A percentile compares a stretch with the other conserved stretches of the same genome.
Conservation (phyloP, 2,113 vertebrate species). For the Willisornis vidua region DNA sequence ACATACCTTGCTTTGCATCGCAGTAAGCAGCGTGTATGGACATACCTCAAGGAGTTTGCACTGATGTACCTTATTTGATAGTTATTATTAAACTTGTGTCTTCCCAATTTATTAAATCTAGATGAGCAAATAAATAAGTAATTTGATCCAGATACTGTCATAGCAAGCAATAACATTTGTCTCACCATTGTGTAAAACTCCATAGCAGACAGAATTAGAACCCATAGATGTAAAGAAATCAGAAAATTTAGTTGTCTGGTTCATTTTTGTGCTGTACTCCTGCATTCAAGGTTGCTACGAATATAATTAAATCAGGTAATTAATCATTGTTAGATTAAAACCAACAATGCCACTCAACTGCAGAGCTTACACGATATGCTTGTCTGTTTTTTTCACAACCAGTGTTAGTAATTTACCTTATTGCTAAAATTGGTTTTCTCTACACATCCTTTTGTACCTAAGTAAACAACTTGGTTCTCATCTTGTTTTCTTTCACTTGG, state of each 20-base stretch:
- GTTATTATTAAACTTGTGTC: neutral
- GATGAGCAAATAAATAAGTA: neutral
- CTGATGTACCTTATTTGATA: neutral
- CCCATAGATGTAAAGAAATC: neutral
- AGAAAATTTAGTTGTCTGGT: neutral
- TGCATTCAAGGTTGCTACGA: neutral
- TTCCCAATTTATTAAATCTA: neutral
- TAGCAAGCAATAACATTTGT: neutral
- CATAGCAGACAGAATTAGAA: neutral
- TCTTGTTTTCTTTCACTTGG: neutral
- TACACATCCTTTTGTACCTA: neutral
- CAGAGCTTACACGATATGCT: neutral
- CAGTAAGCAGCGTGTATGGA: rapidly evolving
- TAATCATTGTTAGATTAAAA: neutral
- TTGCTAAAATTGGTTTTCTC: neutral
- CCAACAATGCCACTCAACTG: neutral
- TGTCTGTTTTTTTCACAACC: neutral
- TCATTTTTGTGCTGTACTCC: neutral
- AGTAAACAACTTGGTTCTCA: neutral
- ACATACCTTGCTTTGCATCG: neutral
- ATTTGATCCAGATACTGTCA: neutral
- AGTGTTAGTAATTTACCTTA: neutral
- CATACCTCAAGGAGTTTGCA: neutral
- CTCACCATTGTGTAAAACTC: neutral
- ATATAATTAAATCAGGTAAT: conserved; percentile 4